phyloP scores from a whole-genome alignment of 2,888 invertebrate genomes.

The Elgonia sp. region DNA sequence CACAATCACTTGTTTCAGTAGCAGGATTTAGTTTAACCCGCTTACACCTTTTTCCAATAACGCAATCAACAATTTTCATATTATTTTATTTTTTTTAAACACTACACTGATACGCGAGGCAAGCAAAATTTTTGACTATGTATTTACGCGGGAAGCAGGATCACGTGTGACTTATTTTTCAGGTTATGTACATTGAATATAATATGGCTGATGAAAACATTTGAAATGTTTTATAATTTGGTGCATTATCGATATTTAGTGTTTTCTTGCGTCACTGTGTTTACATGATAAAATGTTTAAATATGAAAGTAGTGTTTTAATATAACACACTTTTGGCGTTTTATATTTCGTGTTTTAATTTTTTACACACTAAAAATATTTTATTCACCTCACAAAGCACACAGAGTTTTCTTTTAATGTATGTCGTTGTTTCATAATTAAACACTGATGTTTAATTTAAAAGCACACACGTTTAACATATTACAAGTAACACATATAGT shows the following conservation, averaged over 20 bases:
- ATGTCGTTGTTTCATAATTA: neutral
- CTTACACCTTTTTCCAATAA: constrained; percentile 25
- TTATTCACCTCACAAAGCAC: neutral
- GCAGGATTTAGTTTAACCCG: constrained; percentile 26
- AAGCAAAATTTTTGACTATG: too few relatives aligned
- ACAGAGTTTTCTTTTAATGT: neutral
- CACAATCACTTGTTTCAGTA: too few relatives aligned
- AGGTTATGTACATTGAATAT: neutral
- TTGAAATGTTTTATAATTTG: neutral
- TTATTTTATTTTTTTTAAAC: too few relatives aligned
- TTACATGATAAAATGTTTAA: neutral
- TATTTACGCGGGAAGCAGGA: too few relatives aligned
- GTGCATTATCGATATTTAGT: neutral
- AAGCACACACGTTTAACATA: neutral
- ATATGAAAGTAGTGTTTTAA: neutral
- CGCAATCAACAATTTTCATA: too few relatives aligned
- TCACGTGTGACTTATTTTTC: neutral
- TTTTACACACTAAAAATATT: neutral
- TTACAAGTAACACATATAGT: neutral
- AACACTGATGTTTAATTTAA: constrained; percentile 3
- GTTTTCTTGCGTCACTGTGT: neutral
- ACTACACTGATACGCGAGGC: too few relatives aligned
- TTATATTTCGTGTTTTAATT: constrained; percentile 4
- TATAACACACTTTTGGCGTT: neutral
- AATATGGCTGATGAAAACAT: neutral